Evolutionary conservation across 2,113 vertebrate species (phyloP).

Genomic region (Notiomystis cincta): DNA sequence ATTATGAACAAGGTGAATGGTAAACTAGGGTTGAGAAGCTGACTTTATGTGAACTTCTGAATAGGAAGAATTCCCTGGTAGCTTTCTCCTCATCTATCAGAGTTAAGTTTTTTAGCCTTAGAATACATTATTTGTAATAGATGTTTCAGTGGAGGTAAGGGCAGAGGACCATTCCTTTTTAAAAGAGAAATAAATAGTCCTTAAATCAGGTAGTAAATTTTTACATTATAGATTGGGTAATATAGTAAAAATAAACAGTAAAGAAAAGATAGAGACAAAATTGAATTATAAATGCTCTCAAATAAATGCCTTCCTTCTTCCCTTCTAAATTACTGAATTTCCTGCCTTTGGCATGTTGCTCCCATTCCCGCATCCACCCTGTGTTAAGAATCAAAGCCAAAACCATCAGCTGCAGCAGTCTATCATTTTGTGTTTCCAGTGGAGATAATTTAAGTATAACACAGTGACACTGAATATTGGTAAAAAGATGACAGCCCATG

Average conservation of each 20-base stretch:
- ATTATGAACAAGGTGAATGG: neutral
- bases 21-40: neutral
- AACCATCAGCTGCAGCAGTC: conserved; percentile 32
- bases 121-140: neutral
- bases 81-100: neutral
- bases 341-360: neutral
- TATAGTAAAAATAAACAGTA: conserved; percentile 11
- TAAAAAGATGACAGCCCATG: conserved; percentile 65
- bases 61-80: neutral
- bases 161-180: neutral
- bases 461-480: conserved; percentile 62
- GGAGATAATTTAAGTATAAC: conserved; percentile 66
- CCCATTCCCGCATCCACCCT: neutral
- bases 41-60: neutral
- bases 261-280: conserved; percentile 27
- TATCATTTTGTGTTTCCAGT: conserved; percentile 64
- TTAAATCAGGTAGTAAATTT: conserved; percentile 15
- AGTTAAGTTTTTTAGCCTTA: neutral
- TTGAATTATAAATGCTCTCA: conserved; percentile 56
- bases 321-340: conserved; percentile 53
- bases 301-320: conserved; percentile 31
- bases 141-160: neutral
- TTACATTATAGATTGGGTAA: conserved; percentile 18
- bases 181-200: neutral
- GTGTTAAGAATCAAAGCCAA: conserved; percentile 40